These are phyloP conservation scores for Electrona antarctica DNA, from an alignment of 2,113 vertebrate genomes.

Conservation along the genomic window DNA sequence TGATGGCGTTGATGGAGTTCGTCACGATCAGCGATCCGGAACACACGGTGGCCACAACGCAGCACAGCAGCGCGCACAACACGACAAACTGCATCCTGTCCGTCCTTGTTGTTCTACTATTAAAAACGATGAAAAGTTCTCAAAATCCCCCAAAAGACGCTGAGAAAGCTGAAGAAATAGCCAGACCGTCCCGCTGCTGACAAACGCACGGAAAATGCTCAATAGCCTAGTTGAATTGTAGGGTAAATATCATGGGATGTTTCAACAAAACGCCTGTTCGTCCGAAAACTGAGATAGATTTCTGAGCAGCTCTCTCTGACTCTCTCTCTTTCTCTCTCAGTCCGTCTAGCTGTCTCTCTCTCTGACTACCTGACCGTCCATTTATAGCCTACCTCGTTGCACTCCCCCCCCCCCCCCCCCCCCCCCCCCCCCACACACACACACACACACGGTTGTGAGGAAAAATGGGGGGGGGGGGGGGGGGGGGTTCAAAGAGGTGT, in stretches of 20 bases:
- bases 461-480: slow-evolving; percentile 17
- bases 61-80: slow-evolving; percentile 35
- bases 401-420: too few species aligned
- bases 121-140: neutral
- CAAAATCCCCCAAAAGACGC: neutral
- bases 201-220: too few species aligned
- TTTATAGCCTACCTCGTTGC: neutral
- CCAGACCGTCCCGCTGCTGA: too few species aligned
- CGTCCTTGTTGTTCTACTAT: neutral
- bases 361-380: too few species aligned
- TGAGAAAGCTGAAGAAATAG: too few species aligned
- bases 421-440: too few species aligned
- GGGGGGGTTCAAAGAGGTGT: too few species aligned
- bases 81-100: slow-evolving; percentile 14
- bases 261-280: too few species aligned
- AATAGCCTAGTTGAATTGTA: neutral
- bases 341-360: too few species aligned
- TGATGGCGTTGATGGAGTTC: slow-evolving; percentile 83
- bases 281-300: too few species aligned
- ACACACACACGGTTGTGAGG: neutral
- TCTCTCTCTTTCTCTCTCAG: too few species aligned
- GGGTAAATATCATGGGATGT: neutral
- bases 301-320: too few species aligned
- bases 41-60: slow-evolving; percentile 11
- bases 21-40: slow-evolving; percentile 43